Conservation (phyloP, 2,113 vertebrate species). For the Engraulis encrasicolus region DNA sequence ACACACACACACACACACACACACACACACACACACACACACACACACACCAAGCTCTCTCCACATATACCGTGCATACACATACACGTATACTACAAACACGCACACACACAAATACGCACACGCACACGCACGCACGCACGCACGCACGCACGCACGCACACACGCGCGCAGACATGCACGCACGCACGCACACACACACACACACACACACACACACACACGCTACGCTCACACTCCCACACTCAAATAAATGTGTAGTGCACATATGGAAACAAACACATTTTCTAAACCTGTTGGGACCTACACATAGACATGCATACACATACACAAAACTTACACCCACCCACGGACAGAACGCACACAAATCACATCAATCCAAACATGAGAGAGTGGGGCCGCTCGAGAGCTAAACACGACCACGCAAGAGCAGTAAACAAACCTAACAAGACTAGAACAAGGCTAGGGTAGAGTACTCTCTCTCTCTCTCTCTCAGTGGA, state of each 20-base stretch:
- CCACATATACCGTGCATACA: too few species aligned
- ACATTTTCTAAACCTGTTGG: too few species aligned
- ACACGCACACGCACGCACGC: not conserved
- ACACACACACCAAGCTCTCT: too few species aligned
- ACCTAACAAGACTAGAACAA: not conserved
- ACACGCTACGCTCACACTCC: not conserved
- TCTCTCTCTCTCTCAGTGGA: too few species aligned
- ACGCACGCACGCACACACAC: not conserved
- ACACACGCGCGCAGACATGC: not conserved
- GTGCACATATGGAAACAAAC: too few species aligned
- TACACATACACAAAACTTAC: not conserved
- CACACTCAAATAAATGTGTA: too few species aligned
- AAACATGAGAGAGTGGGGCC: not conserved
- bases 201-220: not conserved
- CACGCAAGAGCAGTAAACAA: not conserved
- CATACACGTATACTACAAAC: not conserved
- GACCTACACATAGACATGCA: too few species aligned
- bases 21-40: conserved; percentile 7
- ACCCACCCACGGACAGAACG: not conserved
- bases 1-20: not conserved
- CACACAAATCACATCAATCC: not conserved
- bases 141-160: not conserved
- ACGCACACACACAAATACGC: not conserved
- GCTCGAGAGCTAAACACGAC: not conserved
- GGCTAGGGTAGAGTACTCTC: not conserved